These are phyloP conservation scores for Tenthredo amoena DNA, from an alignment of 2,888 invertebrate genomes.

Conservation along the genomic window DNA sequence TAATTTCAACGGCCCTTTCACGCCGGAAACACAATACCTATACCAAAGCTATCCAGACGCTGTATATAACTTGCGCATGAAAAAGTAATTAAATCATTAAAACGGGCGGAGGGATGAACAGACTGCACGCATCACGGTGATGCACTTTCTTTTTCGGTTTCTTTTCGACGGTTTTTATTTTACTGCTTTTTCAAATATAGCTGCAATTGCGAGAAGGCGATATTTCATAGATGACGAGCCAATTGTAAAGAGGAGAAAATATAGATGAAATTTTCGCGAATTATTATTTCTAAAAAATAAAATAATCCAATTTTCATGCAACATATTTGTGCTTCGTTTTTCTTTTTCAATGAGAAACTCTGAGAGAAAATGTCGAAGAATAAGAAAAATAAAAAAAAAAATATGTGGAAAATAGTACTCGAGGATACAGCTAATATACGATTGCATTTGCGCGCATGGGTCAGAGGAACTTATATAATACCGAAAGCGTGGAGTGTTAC, in stretches of 20 bases:
- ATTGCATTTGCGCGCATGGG: not conserved
- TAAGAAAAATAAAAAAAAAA: no score
- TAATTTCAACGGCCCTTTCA: slow-evolving; percentile 49
- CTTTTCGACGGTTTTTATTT: not conserved
- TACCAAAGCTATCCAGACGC: not conserved
- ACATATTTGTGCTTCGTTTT: no score
- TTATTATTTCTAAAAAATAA: not conserved
- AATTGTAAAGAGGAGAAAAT: not conserved
- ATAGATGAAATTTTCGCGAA: not conserved
- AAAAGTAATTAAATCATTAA: slow-evolving; percentile 48
- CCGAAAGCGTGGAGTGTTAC: slow-evolving; percentile 14
- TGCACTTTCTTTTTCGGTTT: not conserved
- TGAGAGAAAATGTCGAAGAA: not conserved
- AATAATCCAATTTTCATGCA: not conserved
- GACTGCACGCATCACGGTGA: not conserved
- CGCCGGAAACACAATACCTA: slow-evolving; percentile 48
- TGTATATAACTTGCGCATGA: slow-evolving; percentile 8
- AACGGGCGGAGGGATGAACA: slow-evolving; percentile 1
- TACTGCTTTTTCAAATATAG: not conserved
- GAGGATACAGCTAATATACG: not conserved
- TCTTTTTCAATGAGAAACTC: no score
- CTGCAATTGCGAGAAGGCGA: not conserved
- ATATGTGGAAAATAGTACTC: no score
- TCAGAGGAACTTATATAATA: not conserved
- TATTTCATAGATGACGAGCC: no score